phyloP scores from a whole-genome alignment of 23 tunicate species.

The Botrylloides violaceus region DNA sequence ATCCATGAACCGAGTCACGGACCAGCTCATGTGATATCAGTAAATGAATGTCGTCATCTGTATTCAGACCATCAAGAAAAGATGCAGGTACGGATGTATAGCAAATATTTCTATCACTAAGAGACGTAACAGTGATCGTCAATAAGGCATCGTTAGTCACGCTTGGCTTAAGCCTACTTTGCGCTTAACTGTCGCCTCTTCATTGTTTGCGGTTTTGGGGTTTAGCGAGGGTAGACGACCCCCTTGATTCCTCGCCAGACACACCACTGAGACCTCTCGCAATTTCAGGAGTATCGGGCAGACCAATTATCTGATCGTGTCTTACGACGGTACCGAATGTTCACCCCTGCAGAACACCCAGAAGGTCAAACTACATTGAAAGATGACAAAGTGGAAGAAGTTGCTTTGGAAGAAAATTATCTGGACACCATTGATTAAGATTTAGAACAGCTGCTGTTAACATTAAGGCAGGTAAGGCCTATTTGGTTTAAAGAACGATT shows the following conservation, averaged over 20 bases:
- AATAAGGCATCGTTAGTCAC: too few species aligned
- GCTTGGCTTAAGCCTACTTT: too few species aligned
- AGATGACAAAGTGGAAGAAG: not conserved
- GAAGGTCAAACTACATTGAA: not conserved
- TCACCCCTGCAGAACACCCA: not conserved
- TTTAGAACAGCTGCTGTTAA: too few species aligned
- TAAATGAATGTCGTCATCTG: constrained; percentile 38
- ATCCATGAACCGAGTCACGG: constrained; percentile 21
- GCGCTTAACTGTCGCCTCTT: too few species aligned
- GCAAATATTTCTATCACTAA: too few species aligned
- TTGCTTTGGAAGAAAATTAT: not conserved
- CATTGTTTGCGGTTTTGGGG: too few species aligned
- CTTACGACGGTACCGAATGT: not conserved
- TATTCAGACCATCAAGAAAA: constrained; percentile 30
- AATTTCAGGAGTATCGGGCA: constrained; percentile 9
- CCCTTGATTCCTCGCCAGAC: too few species aligned
- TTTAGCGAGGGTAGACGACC: too few species aligned
- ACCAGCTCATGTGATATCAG: constrained; percentile 31
- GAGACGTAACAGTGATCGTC: too few species aligned
- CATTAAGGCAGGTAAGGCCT: too few species aligned
- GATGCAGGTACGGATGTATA: constrained; percentile 32
- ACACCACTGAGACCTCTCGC: too few species aligned
- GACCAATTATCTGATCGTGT: constrained; percentile 11
- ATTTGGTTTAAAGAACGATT: too few species aligned
- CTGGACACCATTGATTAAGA: constrained; percentile 9